These are phyloP conservation scores for Dendropsophus ebraccatus DNA, from an alignment of 2,113 vertebrate species.

Conservation along the genomic window DNA sequence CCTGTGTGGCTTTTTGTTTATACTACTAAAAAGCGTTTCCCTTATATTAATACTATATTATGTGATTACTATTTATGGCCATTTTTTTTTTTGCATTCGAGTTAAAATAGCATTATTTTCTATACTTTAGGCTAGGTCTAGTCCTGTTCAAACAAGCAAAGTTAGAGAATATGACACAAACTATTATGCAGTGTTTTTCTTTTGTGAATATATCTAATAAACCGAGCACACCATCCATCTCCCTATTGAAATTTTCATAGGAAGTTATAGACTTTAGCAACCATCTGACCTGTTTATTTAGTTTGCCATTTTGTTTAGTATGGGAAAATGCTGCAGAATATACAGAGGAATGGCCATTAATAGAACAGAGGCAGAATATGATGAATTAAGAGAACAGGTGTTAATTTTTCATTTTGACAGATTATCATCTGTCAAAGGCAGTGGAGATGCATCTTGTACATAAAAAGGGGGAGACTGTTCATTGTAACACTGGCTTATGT, in stretches of 20 bases:
- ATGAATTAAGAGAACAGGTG: slow-evolving; percentile 80
- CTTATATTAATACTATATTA: no score
- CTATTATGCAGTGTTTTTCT: slow-evolving; percentile 32
- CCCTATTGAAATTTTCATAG: slow-evolving; percentile 60
- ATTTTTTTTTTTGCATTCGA: not conserved
- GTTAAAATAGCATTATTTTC: not conserved
- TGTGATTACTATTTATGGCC: no score
- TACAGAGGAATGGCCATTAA: slow-evolving; percentile 68
- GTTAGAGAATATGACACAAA: slow-evolving; percentile 18
- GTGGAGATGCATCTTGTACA: slow-evolving; percentile 71
- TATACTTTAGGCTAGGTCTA: not conserved
- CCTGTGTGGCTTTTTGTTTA: no score
- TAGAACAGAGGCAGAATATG: slow-evolving; percentile 75
- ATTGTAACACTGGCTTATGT: slow-evolving; percentile 72
- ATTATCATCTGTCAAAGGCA: slow-evolving; percentile 78
- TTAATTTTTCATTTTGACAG: slow-evolving; percentile 89
- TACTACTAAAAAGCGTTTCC: no score
- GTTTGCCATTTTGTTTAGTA: slow-evolving; percentile 62
- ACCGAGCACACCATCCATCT: slow-evolving; percentile 63
- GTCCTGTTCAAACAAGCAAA: not conserved
- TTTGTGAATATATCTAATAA: slow-evolving; percentile 61
- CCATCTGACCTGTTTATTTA: slow-evolving; percentile 70
- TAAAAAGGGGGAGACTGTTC: slow-evolving; percentile 72
- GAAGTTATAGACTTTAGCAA: slow-evolving; percentile 56
- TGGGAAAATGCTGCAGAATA: slow-evolving; percentile 61